A percentile compares a stretch with the other conserved stretches of the same genome.
These are phyloP conservation scores for Oncorhynchus tshawytscha DNA, from an alignment of 2,113 vertebrate species.

Conservation along the genomic window DNA sequence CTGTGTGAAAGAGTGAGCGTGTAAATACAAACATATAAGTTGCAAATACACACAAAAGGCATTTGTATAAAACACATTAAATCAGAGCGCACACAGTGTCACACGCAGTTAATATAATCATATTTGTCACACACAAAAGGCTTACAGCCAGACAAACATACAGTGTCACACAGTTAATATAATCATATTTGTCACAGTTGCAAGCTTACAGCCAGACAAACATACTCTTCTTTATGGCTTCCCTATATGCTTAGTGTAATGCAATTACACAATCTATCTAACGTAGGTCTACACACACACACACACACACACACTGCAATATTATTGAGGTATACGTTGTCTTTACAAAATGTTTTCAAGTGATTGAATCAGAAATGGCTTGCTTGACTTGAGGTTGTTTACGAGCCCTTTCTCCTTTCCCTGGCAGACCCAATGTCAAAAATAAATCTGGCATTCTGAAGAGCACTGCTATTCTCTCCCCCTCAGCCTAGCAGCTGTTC, in stretches of 20 bases:
- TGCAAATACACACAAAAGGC: neutral
- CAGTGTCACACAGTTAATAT: slow-evolving; percentile 41
- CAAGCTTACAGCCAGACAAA: slow-evolving; percentile 1
- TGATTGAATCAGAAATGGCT: neutral
- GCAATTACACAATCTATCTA: neutral
- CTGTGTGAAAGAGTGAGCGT: neutral
- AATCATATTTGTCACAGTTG: slow-evolving; percentile 40
- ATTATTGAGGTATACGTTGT: slow-evolving; percentile 12
- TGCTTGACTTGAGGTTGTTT: slow-evolving; percentile 25
- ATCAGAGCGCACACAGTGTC: too few relatives aligned
- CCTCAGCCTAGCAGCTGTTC: slow-evolving; percentile 61
- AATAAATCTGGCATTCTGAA: neutral
- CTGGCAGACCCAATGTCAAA: slow-evolving; percentile 30
- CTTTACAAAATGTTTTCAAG: neutral
- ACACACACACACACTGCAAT: neutral
- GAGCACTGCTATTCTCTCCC: slow-evolving; percentile 33
- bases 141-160: neutral
- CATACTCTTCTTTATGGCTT: slow-evolving; percentile 27
- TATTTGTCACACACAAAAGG: slow-evolving; percentile 38
- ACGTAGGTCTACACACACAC: neutral
- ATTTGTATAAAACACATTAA: neutral
- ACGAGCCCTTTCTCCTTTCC: neutral
- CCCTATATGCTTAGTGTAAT: slow-evolving; percentile 10
- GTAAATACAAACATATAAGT: neutral
- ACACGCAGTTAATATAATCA: slow-evolving; percentile 46